Base-by-base conservation (phyloP, 2,113 vertebrate genomes). In the Macaca fascicularis region DNA sequence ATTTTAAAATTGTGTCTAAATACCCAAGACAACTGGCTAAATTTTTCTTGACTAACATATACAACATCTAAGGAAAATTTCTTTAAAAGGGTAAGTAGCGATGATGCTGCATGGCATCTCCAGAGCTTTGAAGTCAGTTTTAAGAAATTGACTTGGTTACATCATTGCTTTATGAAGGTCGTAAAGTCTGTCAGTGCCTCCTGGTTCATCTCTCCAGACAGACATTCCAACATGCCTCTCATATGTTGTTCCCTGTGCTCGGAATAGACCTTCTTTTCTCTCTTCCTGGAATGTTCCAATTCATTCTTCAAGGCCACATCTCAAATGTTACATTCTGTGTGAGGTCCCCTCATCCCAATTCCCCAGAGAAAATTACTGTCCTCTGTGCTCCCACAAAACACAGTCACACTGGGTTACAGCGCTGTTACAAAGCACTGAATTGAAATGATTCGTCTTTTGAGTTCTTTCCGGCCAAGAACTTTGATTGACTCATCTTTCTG, bases 1-100 rank as follows among this genome's bases (percentile, higher is more conserved):
- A 90, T 86, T 59, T 69, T 85, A 84, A 95, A 89, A 70, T 72
- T 30, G 74, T 69, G 86, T 97, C 45, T 81, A 82, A 94, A 94
- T 25, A 67, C 23, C 52, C 23, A 38, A 64, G 74, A 80, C 72
- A 87, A 75, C 30, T 50, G 32, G 61, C 70, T 80, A 43, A 72
- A 32, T 72, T 90, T 95, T 69, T 89, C 87, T 93, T 82, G 32
- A 69, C 48, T 80, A 94, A 70, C 45, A 12, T 76, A 81, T 16
- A 59, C 38, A 69, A 81, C 43, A 78, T 59, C 88, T 82, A 45
- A 92, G 85, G 59, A 92, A 96, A 75, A 70, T 87, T 52, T 95
- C 61, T 94, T n/a, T 70, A 80, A 67, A 38, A 57, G 23, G 61
- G 35, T 74, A 69, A 76, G 43, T 16, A 72, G 55, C 72, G 48